phyloP scores from a whole-genome alignment of 2,113 vertebrate species.

The Cervus canadensis region DNA sequence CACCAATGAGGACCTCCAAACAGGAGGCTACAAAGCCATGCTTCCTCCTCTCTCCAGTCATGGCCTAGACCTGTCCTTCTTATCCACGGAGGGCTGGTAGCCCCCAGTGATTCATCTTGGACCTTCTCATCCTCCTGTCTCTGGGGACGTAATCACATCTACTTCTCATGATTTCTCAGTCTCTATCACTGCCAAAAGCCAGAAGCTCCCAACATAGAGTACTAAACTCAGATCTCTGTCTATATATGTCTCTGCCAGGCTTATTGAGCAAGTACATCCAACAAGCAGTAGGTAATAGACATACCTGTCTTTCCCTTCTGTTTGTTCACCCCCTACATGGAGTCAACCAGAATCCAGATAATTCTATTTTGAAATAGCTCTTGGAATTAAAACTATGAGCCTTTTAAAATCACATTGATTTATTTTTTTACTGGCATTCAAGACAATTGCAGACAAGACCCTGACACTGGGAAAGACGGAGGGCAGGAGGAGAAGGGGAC shows the following conservation, averaged over 20 bases:
- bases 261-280: fast-evolving
- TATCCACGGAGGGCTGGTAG: too few relatives aligned
- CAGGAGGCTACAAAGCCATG: fast-evolving
- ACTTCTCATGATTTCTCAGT: neutral
- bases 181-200: neutral
- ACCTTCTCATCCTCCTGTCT: neutral
- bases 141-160: too few relatives aligned
- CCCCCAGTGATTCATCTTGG: fast-evolving
- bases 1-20: neutral
- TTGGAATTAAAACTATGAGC: neutral
- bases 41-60: neutral
- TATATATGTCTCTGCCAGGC: neutral
- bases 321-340: neutral
- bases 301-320: neutral
- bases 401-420: neutral
- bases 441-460: neutral
- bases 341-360: neutral
- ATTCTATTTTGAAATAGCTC: neutral
- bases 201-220: neutral
- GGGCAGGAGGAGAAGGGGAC: neutral
- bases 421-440: neutral
- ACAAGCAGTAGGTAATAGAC: fast-evolving
- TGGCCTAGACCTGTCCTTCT: fast-evolving
- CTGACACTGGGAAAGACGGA: neutral
- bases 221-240: neutral